phyloP scores from a whole-genome alignment of 2,113 vertebrate genomes.

The Thunnus maccoyii region DNA sequence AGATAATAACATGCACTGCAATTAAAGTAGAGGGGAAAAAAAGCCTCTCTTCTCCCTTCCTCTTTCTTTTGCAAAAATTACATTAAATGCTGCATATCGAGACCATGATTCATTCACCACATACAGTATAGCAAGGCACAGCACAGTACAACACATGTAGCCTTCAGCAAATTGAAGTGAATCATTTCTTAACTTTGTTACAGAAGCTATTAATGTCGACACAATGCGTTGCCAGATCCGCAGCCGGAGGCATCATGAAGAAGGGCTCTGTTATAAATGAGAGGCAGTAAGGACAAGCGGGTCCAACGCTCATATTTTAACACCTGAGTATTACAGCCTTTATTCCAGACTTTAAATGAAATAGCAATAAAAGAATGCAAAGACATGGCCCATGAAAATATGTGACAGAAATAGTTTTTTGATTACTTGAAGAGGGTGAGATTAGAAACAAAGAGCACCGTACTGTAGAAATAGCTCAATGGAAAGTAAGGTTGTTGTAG shows the following conservation, averaged over 20 bases:
- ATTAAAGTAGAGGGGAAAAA: slow-evolving; percentile 33
- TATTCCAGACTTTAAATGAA: not conserved
- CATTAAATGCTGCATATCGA: slow-evolving; percentile 37
- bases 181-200: slow-evolving; percentile 73
- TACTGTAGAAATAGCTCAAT: not conserved
- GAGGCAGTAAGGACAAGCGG: slow-evolving; percentile 27
- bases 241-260: slow-evolving; percentile 36
- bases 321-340: slow-evolving; percentile 6
- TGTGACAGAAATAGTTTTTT: not conserved
- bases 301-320: slow-evolving; percentile 22
- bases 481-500: not conserved
- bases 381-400: not conserved
- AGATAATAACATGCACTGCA: slow-evolving; percentile 47
- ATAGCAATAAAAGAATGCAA: slow-evolving; percentile 1
- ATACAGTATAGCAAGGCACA: slow-evolving; percentile 16
- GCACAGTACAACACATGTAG: slow-evolving; percentile 46
- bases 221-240: slow-evolving; percentile 43
- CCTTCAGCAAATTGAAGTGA: slow-evolving; percentile 56
- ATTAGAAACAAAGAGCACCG: not conserved
- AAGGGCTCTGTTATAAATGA: slow-evolving; percentile 39
- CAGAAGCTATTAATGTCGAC: slow-evolving; percentile 64
- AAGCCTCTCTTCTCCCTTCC: not conserved
- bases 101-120: slow-evolving; percentile 47
- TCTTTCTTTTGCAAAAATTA: slow-evolving; percentile 28
- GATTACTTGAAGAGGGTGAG: slow-evolving; percentile 1